Percentiles rank a stretch among this genome's conserved stretches.
phyloP scores from a whole-genome alignment of 2,888 invertebrate genomes.

The Pheosia gnoma region DNA sequence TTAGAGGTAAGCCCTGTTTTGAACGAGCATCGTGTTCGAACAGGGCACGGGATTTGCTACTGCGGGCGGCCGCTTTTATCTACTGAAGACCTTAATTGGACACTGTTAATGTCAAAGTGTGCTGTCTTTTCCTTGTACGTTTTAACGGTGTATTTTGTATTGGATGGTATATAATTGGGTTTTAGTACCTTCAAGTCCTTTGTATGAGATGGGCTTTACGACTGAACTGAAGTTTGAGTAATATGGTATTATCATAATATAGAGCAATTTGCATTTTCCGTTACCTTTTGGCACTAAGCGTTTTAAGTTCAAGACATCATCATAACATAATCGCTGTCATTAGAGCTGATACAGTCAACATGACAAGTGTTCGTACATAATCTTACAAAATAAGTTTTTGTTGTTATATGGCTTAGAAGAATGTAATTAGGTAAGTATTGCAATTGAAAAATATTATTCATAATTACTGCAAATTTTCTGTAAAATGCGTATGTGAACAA shows the following conservation, averaged over 20 bases:
- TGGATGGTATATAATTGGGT: neutral
- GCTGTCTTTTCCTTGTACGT: conserved; percentile 20
- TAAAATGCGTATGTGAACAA: too few relatives aligned
- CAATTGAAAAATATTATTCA: too few relatives aligned
- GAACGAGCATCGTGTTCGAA: conserved; percentile 35
- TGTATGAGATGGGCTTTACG: too few relatives aligned
- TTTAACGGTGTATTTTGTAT: conserved; percentile 25
- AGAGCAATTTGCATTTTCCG: neutral
- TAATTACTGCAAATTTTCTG: too few relatives aligned
- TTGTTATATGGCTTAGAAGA: too few relatives aligned
- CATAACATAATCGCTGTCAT: conserved; percentile 30
- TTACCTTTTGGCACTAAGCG: conserved; percentile 31
- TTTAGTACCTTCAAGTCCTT: too few relatives aligned
- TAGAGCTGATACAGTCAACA: conserved; percentile 7
- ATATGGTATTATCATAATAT: neutral
- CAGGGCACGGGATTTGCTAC: conserved; percentile 41
- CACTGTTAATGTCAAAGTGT: conserved; percentile 50
- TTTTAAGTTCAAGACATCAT: conserved; percentile 40
- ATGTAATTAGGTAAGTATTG: too few relatives aligned
- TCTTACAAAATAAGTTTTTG: too few relatives aligned
- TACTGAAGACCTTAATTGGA: conserved; percentile 48
- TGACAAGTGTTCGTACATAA: neutral
- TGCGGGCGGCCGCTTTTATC: conserved; percentile 41
- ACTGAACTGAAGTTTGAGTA: too few relatives aligned
- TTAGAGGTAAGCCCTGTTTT: conserved; percentile 25